phyloP scores from a whole-genome alignment of 2,888 invertebrate species.

The Embidobia sp. region DNA sequence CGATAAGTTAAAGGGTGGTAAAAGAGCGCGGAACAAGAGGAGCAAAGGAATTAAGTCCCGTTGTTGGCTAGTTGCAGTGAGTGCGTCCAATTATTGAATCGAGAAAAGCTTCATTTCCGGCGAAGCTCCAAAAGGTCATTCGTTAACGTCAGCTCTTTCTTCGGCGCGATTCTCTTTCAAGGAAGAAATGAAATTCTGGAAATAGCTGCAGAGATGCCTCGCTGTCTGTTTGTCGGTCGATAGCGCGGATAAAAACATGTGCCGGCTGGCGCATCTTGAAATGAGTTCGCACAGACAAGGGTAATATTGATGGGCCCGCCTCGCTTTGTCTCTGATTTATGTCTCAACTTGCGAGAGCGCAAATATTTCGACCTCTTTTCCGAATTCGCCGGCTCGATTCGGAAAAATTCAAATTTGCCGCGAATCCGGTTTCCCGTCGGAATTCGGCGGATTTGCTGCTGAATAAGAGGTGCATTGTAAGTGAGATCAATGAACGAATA shows the following conservation, averaged over 20 bases:
- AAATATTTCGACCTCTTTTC: too few species aligned
- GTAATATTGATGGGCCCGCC: constrained; percentile 44
- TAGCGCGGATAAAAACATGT: constrained; percentile 52
- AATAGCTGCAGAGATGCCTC: constrained; percentile 42
- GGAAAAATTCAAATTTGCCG: too few species aligned
- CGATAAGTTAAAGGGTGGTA: too few species aligned
- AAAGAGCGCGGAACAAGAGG: too few species aligned
- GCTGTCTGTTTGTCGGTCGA: constrained; percentile 55
- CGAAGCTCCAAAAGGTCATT: constrained; percentile 44
- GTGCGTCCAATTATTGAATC: constrained; percentile 50
- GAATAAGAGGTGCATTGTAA: too few species aligned
- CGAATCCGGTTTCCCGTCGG: too few species aligned
- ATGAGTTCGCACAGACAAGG: constrained; percentile 44
- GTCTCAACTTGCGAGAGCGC: too few species aligned
- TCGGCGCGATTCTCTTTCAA: constrained; percentile 29
- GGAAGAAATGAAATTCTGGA: constrained; percentile 59
- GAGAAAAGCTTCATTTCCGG: constrained; percentile 53
- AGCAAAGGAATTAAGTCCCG: constrained; percentile 15
- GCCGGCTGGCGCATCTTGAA: constrained; percentile 47
- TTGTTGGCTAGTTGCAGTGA: constrained; percentile 41
- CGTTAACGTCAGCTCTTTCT: constrained; percentile 51
- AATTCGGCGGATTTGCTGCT: too few species aligned
- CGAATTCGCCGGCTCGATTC: too few species aligned
- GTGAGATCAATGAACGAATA: too few species aligned
- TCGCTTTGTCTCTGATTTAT: not conserved